phyloP scores from a whole-genome alignment of 2,888 invertebrate species.

The Sinhomidia bicolor region DNA sequence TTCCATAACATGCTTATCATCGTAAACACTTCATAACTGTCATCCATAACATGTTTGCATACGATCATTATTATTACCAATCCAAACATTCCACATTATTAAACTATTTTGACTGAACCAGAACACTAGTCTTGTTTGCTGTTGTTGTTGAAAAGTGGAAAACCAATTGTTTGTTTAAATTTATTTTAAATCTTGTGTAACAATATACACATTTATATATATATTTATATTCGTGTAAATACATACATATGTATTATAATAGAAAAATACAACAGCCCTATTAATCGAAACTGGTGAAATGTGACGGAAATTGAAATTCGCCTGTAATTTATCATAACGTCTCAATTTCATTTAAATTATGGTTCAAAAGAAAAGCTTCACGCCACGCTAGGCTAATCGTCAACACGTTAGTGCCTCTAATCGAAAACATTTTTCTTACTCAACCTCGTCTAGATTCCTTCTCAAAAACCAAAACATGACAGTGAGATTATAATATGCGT shows the following conservation, averaged over 20 bases:
- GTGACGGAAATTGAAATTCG: conserved; percentile 62
- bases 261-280: background rate
- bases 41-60: background rate
- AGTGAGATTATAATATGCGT: too few species aligned
- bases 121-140: background rate
- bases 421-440: background rate
- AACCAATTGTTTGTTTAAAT: background rate
- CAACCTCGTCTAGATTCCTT: background rate
- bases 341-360: conserved; percentile 59
- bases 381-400: background rate
- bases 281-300: conserved; percentile 41
- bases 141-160: background rate
- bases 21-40: background rate
- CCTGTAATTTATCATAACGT: conserved; percentile 57
- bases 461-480: background rate
- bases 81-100: conserved; percentile 20
- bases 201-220: background rate
- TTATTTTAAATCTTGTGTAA: background rate
- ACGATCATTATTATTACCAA: background rate
- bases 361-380: conserved; percentile 10
- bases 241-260: background rate
- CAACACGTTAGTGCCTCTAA: background rate
- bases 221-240: background rate
- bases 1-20: background rate
- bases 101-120: background rate